Evolutionary conservation across 2,113 vertebrate species (phyloP).

Genomic region (Colossoma macropomum): DNA sequence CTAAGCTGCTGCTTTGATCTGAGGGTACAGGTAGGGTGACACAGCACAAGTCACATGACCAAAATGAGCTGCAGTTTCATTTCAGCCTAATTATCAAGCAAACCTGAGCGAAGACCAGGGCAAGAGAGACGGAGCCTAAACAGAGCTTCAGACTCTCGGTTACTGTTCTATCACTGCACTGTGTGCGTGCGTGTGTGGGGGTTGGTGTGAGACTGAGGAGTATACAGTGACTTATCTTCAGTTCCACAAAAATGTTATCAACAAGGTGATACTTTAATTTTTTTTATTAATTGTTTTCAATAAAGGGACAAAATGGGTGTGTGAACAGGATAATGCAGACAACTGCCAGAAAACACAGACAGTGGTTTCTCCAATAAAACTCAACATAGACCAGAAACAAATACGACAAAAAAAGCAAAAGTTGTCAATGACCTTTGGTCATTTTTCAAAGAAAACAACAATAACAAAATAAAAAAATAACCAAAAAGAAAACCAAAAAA

Average conservation of each 20-base stretch:
- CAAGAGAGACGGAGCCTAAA: not conserved
- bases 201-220: slow-evolving; percentile 8
- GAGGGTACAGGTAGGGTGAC: slow-evolving; percentile 31
- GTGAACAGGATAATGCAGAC: slow-evolving; percentile 99
- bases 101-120: not conserved
- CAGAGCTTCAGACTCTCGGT: not conserved
- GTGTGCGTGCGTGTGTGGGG: slow-evolving; percentile 17
- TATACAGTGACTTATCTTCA: not conserved
- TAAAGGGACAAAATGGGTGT: slow-evolving; percentile 99
- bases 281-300: slow-evolving; percentile 97
- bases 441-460: slow-evolving; percentile 84
- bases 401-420: slow-evolving; percentile 91
- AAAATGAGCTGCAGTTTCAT: not conserved
- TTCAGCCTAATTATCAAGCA: slow-evolving; percentile 40
- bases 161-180: not conserved
- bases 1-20: slow-evolving; percentile 10
- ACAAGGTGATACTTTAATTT: slow-evolving; percentile 87
- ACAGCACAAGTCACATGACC: slow-evolving; percentile 20
- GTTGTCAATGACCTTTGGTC: slow-evolving; percentile 97
- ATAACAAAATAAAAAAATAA: slow-evolving; percentile 71
- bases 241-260: slow-evolving; percentile 69
- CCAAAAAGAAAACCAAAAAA: slow-evolving; percentile 83
- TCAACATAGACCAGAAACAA: slow-evolving; percentile 99
- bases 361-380: slow-evolving; percentile 99
- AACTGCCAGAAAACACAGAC: slow-evolving; percentile 99